phyloP scores from a whole-genome alignment of 2,113 vertebrate species.

The Tichodroma muraria region DNA sequence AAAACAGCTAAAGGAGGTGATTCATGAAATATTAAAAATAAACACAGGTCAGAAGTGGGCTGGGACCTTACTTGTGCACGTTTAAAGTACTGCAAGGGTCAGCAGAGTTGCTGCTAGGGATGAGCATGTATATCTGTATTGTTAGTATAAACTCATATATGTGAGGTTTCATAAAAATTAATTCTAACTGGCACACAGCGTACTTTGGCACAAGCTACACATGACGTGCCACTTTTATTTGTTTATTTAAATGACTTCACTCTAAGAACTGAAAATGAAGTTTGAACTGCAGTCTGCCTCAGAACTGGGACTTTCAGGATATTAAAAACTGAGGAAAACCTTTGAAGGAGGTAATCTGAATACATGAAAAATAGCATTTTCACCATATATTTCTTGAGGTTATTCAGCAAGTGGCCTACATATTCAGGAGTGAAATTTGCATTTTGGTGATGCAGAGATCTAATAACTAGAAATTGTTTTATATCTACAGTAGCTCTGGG shows the following conservation, averaged over 20 bases:
- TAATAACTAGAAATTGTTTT: constrained; percentile 43
- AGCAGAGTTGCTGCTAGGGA: background rate
- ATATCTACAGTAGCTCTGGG: constrained; percentile 27
- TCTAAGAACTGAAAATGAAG: constrained; percentile 22
- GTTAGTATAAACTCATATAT: background rate
- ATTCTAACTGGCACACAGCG: background rate
- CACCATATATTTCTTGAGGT: constrained; percentile 35
- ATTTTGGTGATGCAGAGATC: constrained; percentile 44
- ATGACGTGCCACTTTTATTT: constrained; percentile 40
- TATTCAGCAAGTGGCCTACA: constrained; percentile 44
- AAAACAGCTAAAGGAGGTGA: constrained; percentile 44
- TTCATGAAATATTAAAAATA: constrained; percentile 25
- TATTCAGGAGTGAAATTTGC: constrained; percentile 35
- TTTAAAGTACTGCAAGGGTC: background rate
- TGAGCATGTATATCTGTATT: background rate
- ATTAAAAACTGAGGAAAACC: constrained; percentile 29
- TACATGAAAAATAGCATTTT: background rate
- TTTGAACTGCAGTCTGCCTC: constrained; percentile 19
- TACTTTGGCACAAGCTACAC: constrained; percentile 9
- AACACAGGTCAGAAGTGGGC: background rate
- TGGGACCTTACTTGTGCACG: background rate
- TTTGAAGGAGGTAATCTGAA: constrained; percentile 30
- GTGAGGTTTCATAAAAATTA: constrained; percentile 8
- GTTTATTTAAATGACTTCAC: constrained; percentile 58
- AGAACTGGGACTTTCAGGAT: constrained; percentile 16